Conservation (phyloP, 2,888 invertebrate genomes). For the Drosophila bunnanda region DNA sequence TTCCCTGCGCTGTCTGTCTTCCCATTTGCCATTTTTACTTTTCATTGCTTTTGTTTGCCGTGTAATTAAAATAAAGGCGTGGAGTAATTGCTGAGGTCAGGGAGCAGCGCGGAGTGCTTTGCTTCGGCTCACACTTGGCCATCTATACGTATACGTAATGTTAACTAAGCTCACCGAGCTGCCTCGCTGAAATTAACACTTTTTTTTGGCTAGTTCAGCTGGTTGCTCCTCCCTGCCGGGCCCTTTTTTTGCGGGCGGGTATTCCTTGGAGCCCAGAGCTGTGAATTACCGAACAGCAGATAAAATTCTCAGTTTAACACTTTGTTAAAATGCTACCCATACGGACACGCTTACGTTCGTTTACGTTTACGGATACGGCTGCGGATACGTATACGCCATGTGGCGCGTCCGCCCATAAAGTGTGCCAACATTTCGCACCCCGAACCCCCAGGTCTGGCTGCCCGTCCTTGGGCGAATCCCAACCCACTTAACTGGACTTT, state of each 20-base stretch:
- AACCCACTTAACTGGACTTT: conserved; percentile 55
- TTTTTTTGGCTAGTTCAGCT: conserved; percentile 49
- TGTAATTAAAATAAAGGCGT: conserved; percentile 81
- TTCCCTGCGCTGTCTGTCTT: conserved; percentile 25
- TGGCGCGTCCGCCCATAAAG: conserved; percentile 69
- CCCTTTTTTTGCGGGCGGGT: conserved; percentile 35
- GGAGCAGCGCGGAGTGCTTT: conserved; percentile 50
- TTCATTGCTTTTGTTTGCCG: conserved; percentile 77
- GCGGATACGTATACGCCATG: conserved; percentile 64
- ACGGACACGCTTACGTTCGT: conserved; percentile 45
- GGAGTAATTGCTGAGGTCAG: conserved; percentile 81
- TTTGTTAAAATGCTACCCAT: conserved; percentile 77
- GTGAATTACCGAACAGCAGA: conserved; percentile 78
- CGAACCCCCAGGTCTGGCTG: conserved; percentile 17
- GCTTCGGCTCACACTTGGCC: conserved; percentile 20
- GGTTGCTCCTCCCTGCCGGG: conserved; percentile 4
- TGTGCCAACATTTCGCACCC: conserved; percentile 62
- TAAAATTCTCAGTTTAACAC: conserved; percentile 81
- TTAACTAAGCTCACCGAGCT: conserved; percentile 71
- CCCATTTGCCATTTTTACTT: conserved; percentile 64
- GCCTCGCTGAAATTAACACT: conserved; percentile 70
- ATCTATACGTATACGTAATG: conserved; percentile 61
- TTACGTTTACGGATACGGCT: conserved; percentile 49
- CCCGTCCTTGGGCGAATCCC: conserved; percentile 5
- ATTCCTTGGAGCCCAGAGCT: conserved; percentile 69